phyloP scores from a whole-genome alignment of 2,113 vertebrate species.

The Lagopus muta region DNA sequence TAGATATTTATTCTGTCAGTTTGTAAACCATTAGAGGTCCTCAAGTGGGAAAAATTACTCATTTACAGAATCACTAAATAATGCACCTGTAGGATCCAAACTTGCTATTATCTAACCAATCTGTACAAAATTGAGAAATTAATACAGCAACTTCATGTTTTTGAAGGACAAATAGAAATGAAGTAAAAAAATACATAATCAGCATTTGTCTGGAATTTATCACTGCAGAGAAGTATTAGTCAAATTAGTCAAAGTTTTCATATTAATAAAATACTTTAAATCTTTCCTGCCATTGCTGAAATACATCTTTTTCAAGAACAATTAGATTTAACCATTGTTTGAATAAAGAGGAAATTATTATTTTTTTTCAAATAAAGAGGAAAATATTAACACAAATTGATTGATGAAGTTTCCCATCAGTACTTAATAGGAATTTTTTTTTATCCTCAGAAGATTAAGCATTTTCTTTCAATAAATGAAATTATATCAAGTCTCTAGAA shows the following conservation, averaged over 20 bases:
- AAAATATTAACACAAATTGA: neutral
- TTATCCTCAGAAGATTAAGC: constrained; percentile 21
- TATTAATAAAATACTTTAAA: constrained; percentile 34
- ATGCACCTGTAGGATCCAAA: neutral
- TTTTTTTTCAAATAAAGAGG: constrained; percentile 33
- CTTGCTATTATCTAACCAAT: constrained; percentile 44
- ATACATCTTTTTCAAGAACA: neutral
- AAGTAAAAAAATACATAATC: neutral
- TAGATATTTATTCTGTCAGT: neutral
- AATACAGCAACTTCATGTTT: neutral
- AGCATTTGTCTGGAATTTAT: constrained; percentile 2
- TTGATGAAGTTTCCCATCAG: neutral
- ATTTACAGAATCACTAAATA: constrained; percentile 25
- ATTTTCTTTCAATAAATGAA: neutral
- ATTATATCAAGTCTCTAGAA: neutral
- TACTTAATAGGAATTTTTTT: constrained; percentile 10
- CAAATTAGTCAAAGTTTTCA: constrained; percentile 3
- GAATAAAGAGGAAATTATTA: neutral
- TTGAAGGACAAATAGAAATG: constrained; percentile 4
- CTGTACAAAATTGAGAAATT: constrained; percentile 22
- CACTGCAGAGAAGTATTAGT: neutral
- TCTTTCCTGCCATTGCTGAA: neutral
- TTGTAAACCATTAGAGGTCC: neutral
- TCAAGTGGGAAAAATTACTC: neutral
- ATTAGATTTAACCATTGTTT: constrained; percentile 18